Conservation (phyloP, 92 coral and sea anemone genomes). For the Siderastrea radians region DNA sequence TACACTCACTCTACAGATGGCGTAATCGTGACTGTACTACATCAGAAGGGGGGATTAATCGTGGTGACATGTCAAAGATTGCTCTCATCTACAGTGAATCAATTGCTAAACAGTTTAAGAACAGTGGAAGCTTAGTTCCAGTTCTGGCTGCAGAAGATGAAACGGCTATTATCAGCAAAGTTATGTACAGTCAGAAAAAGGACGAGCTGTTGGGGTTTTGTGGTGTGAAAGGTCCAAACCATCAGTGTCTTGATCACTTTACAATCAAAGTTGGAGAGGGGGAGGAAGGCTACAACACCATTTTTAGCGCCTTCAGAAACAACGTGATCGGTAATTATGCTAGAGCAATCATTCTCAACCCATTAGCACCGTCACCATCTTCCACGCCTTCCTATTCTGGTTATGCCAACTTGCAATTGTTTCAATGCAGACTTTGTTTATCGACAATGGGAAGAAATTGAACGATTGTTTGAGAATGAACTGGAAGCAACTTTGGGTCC, state of each 20-base stretch:
- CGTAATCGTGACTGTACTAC: slow-evolving; percentile 20
- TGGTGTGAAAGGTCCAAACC: slow-evolving; percentile 48
- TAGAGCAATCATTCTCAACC: slow-evolving; percentile 37
- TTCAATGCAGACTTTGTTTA: slow-evolving; percentile 24
- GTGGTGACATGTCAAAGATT: slow-evolving; percentile 36
- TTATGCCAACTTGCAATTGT: slow-evolving; percentile 48
- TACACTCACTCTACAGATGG: slow-evolving; percentile 49
- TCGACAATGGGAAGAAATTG: slow-evolving; percentile 34
- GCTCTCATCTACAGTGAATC: slow-evolving; percentile 18
- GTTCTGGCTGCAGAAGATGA: slow-evolving; percentile 69
- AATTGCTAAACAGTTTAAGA: slow-evolving; percentile 22
- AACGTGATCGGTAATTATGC: slow-evolving; percentile 32
- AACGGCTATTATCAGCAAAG: slow-evolving; percentile 54
- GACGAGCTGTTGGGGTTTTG: slow-evolving; percentile 66
- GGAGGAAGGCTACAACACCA: slow-evolving; percentile 48
- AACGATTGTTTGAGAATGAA: slow-evolving; percentile 24
- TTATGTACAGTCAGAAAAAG: slow-evolving; percentile 40
- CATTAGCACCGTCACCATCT: slow-evolving; percentile 21
- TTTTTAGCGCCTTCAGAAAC: slow-evolving; percentile 38
- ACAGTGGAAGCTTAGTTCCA: slow-evolving; percentile 37
- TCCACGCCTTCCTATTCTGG: slow-evolving; percentile 29
- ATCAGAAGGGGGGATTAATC: slow-evolving; percentile 49
- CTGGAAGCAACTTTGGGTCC: slow-evolving; percentile 54
- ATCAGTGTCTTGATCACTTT: slow-evolving; percentile 54
- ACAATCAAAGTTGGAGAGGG: slow-evolving; percentile 53